Evolutionary conservation across 2,113 vertebrate species (phyloP).

Genomic region (Corythaixoides concolor): DNA sequence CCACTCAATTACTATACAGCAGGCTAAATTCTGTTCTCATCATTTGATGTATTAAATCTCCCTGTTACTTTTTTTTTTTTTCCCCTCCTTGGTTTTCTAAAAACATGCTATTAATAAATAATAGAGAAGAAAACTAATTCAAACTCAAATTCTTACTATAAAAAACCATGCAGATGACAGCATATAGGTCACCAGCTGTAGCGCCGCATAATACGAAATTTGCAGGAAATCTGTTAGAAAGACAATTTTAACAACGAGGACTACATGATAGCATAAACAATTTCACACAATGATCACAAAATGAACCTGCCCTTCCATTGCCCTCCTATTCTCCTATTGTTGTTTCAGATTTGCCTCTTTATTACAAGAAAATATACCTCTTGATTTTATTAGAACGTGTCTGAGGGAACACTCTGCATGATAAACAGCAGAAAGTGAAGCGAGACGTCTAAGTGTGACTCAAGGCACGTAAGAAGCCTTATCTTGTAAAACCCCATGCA

Average conservation of each 20-base stretch:
- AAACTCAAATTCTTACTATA: slow-evolving; percentile 34
- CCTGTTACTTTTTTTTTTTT: background rate
- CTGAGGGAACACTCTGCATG: background rate
- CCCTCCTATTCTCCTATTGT: slow-evolving; percentile 29
- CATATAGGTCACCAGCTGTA: slow-evolving; percentile 68
- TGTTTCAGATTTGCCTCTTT: slow-evolving; percentile 33
- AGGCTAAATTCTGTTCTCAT: slow-evolving; percentile 47
- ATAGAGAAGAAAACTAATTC: slow-evolving; percentile 35
- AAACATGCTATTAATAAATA: slow-evolving; percentile 55
- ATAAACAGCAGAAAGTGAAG: background rate
- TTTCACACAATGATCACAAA: slow-evolving; percentile 51
- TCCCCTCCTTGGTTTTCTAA: background rate
- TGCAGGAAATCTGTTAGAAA: slow-evolving; percentile 23
- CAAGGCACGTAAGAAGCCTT: background rate
- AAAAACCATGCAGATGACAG: slow-evolving; percentile 28
- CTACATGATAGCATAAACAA: slow-evolving; percentile 39
- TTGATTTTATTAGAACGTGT: background rate
- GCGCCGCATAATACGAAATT: slow-evolving; percentile 12
- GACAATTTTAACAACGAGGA: slow-evolving; percentile 31
- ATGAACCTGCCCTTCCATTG: slow-evolving; percentile 49
- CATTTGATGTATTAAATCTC: slow-evolving; percentile 32
- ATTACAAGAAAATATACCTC: background rate
- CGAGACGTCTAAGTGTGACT: background rate
- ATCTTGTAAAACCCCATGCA: background rate
- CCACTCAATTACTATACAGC: slow-evolving; percentile 43